phyloP scores from a whole-genome alignment of 2,888 invertebrate genomes.

The Campopleginae sp. region DNA sequence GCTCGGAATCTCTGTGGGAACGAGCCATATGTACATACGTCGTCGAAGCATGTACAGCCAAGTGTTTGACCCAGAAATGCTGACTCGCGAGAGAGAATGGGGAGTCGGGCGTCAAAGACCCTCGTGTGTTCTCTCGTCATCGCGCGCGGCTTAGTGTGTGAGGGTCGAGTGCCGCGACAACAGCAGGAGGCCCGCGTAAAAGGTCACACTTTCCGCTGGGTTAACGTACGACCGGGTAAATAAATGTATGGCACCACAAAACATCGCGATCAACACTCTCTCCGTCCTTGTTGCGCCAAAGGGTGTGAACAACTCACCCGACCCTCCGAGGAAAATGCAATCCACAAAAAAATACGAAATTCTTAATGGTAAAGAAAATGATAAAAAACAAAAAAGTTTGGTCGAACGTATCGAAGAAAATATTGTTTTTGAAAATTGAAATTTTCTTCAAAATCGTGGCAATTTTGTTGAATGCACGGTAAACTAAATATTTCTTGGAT shows the following conservation, averaged over 20 bases:
- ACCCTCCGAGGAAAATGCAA: neutral
- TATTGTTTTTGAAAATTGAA: too few relatives aligned
- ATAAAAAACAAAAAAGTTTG: too few relatives aligned
- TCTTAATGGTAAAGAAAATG: neutral
- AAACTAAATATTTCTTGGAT: too few relatives aligned
- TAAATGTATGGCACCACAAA: constrained; percentile 38
- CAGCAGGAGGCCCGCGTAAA: constrained; percentile 59
- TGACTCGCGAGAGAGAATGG: constrained; percentile 24
- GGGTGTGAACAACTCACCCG: neutral
- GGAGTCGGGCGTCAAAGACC: constrained; percentile 63
- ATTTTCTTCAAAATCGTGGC: too few relatives aligned
- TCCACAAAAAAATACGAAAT: neutral
- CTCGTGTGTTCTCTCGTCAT: constrained; percentile 50
- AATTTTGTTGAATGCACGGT: too few relatives aligned
- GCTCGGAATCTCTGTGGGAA: neutral
- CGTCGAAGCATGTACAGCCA: neutral
- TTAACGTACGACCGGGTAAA: constrained; percentile 55
- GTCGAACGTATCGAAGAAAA: too few relatives aligned
- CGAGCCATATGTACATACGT: neutral
- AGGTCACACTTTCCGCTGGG: constrained; percentile 62
- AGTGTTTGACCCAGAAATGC: constrained; percentile 56
- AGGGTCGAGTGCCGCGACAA: constrained; percentile 64
- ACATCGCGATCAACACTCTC: constrained; percentile 11
- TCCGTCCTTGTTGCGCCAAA: neutral
- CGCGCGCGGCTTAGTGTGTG: constrained; percentile 41